Evolutionary conservation across 2,797 vertebrate genomes (phyloP), one percentile per base, ranked within the genome.

Genomic region (Brachyalestes nurse): DNA sequence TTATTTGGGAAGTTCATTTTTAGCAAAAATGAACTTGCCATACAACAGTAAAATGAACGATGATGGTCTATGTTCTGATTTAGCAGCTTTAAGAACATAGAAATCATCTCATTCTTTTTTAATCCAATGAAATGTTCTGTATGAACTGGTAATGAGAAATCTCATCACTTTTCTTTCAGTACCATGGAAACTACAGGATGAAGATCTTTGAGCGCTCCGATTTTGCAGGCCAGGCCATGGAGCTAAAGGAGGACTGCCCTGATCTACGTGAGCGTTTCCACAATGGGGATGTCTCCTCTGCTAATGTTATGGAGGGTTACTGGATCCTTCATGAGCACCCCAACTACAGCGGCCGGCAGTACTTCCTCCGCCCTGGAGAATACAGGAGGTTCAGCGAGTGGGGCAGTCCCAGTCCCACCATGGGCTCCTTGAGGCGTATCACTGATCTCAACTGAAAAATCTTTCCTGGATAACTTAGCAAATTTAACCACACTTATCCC

Each of bases 281-380:
- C 86, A 93, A 92, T 74, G 91, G 91, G 19, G 91, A 95, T 86
- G 90, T 95, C 87, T 92, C 91, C 87, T 95, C 95, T 0, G 90
- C 79, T 79, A 95, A 94, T 2, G 93, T 95, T 72, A 92, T 93
- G 90, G 94, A 95, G 82, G 94, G 94, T 83, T 95, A 94, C 91
- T 95, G 95, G 95, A 94, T 92, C 55, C 91, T 95, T 86, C 93
- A 95, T 0, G 95, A 95, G 85, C 95, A 95, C 81, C 91, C 94
- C 75, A 90, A 94, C 66, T 95, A 95, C 89, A 93, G 91, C 81
- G 94, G 95, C 2, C 91, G 93, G 60, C 95, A 95, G 90, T 95
- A 91, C 85, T 95, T 94, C 93, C 72, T 95, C 89, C 90, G 86
- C 45, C 94, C 94, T 0, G 94, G 94, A 21, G 93, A 95, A 88